A percentile compares a stretch with the other conserved stretches of the same genome.
Evolutionary conservation across 2,888 invertebrate genomes (phyloP).

Genomic region (Caenorhabditis sp.): DNA sequence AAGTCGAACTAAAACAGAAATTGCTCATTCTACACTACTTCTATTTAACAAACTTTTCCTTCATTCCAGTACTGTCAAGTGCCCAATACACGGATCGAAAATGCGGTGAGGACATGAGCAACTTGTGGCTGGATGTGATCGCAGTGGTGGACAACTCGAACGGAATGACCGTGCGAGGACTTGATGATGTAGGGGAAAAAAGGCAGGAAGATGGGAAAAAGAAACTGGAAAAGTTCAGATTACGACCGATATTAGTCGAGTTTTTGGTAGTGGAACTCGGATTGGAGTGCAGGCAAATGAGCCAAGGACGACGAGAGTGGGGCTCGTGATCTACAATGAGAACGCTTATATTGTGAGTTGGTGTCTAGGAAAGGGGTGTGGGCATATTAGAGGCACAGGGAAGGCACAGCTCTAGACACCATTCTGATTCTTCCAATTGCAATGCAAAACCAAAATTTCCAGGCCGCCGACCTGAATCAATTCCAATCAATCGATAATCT

Average conservation of each 20-base stretch:
- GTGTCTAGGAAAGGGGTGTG: too few species aligned
- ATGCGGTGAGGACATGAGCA: constrained; percentile 39
- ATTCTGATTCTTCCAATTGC: too few species aligned
- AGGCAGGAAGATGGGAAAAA: background rate
- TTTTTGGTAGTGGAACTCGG: constrained; percentile 28
- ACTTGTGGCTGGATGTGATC: constrained; percentile 57
- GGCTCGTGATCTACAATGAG: constrained; percentile 45
- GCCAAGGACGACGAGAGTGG: constrained; percentile 41
- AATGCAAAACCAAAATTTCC: too few species aligned
- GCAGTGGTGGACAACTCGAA: constrained; percentile 49
- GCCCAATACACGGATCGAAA: constrained; percentile 21
- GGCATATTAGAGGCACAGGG: background rate
- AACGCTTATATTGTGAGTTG: constrained; percentile 13
- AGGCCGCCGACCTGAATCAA: constrained; percentile 27
- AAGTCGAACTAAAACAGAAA: too few species aligned
- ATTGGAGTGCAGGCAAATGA: constrained; percentile 28
- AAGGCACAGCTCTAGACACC: too few species aligned
- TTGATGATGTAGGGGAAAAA: constrained; percentile 7
- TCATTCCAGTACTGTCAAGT: constrained; percentile 19
- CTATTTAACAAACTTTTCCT: too few species aligned
- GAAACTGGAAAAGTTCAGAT: constrained; percentile 9
- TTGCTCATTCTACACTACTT: too few species aligned
- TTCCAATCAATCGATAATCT: constrained; percentile 42
- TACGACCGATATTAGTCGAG: constrained; percentile 31
- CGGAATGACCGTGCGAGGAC: constrained; percentile 49